These are phyloP conservation scores for Portunus trituberculatus DNA, from an alignment of 1,140 invertebrate species.

Conservation along the genomic window DNA sequence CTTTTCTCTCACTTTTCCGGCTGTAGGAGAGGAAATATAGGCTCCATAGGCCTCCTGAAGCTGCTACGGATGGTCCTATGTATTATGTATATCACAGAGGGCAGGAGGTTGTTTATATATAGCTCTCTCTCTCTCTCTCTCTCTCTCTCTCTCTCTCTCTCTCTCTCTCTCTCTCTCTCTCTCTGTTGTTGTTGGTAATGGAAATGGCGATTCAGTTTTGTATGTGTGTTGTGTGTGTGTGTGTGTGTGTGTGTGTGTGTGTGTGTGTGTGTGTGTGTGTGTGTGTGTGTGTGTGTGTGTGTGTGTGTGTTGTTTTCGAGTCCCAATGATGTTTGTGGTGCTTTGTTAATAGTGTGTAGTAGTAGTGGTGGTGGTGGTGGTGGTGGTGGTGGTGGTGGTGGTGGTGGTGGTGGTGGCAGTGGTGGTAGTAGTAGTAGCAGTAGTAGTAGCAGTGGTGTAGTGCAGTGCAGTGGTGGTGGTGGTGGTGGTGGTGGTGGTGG, in stretches of 20 bases:
- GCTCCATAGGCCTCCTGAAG: no score
- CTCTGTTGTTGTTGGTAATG: background rate
- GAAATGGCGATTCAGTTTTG: background rate
- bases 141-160: slow-evolving; percentile 63
- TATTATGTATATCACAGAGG: background rate
- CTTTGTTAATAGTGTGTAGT: background rate
- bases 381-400: background rate
- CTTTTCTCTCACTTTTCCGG: no score
- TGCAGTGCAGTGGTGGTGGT: background rate
- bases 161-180: slow-evolving; percentile 62
- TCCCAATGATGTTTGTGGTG: background rate
- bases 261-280: background rate
- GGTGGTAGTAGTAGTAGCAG: no score
- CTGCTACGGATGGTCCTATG: no score
- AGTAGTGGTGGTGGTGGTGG: background rate
- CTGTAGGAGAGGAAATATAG: no score
- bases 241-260: background rate
- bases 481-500: no score
- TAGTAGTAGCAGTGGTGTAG: background rate
- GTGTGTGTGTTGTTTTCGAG: background rate
- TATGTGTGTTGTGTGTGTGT: slow-evolving; percentile 34
- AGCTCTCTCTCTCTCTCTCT: slow-evolving; percentile 44
- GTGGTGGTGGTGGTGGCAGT: no score
- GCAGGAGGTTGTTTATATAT: background rate
- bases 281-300: slow-evolving; percentile 32